A percentile compares a stretch with the other conserved stretches of the same genome.
Evolutionary conservation across 2,797 vertebrate species (phyloP).

Genomic region (Mormyrops attenuatus): DNA sequence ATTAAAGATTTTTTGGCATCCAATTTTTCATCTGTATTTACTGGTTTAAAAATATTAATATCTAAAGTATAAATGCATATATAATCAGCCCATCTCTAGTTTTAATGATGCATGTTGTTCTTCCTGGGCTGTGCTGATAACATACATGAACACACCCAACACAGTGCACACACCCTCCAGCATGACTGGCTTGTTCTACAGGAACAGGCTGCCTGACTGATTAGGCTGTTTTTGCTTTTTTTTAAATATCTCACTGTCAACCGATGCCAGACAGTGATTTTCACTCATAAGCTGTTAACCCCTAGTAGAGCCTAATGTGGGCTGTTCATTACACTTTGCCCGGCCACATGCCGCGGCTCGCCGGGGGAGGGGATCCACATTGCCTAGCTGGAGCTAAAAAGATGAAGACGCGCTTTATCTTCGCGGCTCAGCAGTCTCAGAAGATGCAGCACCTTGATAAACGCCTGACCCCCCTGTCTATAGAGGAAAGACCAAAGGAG

Average conservation of each 20-base stretch:
- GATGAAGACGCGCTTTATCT: background rate
- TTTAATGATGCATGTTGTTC: background rate
- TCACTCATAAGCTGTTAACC: background rate
- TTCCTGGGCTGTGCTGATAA: background rate
- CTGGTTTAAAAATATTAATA: too few species aligned
- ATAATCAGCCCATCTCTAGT: background rate
- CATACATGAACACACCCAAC: background rate
- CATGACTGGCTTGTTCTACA: background rate
- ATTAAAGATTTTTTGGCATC: background rate
- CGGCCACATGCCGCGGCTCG: background rate
- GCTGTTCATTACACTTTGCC: background rate
- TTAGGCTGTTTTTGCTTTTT: background rate
- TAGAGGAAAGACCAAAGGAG: background rate
- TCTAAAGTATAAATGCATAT: too few species aligned
- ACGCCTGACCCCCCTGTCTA: background rate
- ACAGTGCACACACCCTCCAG: background rate
- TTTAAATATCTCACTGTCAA: background rate
- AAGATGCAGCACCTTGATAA: background rate
- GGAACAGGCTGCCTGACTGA: background rate
- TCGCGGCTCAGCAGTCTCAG: background rate
- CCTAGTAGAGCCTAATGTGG: background rate
- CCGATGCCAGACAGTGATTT: background rate
- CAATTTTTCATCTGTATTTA: too few species aligned
- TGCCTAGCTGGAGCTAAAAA: background rate
- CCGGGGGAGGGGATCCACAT: background rate